These are phyloP conservation scores for Lepidonotus clava DNA, from an alignment of 2,888 invertebrate genomes.

Conservation along the genomic window DNA sequence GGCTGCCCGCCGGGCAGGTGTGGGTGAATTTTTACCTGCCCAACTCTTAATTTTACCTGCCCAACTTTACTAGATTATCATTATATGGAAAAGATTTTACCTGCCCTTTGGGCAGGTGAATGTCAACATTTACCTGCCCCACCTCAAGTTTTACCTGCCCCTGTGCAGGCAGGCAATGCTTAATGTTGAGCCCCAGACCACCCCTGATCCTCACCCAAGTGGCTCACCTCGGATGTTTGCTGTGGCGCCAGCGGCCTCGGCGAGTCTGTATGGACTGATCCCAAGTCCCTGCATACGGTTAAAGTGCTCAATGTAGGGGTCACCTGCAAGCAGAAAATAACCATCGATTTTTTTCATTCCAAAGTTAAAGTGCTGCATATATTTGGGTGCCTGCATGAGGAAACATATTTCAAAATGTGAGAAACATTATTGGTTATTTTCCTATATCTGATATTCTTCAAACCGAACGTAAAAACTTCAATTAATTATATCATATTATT, in stretches of 20 bases:
- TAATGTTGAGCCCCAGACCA: no score
- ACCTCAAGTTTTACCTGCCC: no score
- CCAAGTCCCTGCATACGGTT: slow-evolving; percentile 21
- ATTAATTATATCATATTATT: not conserved
- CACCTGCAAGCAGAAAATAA: slow-evolving; percentile 1
- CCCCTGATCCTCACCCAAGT: no score
- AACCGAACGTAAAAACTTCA: not conserved
- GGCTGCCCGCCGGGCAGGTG: no score
- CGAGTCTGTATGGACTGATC: not conserved
- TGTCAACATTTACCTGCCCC: no score
- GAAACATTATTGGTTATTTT: not conserved
- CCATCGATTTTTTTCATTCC: not conserved
- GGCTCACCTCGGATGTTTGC: no score
- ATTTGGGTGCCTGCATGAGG: not conserved
- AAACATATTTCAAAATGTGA: not conserved
- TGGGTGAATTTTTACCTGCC: no score
- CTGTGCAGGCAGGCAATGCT: no score
- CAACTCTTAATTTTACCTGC: no score
- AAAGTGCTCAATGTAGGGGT: slow-evolving; percentile 29
- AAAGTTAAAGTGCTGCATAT: not conserved
- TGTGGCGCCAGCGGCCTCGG: not conserved
- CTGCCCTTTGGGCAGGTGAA: no score
- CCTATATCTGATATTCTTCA: not conserved
- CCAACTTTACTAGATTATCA: no score
- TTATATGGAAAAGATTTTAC: no score